Percentiles rank a stretch among this genome's conserved stretches.
These are phyloP conservation scores for Lutjanus campechanus DNA, from an alignment of 2,797 vertebrate genomes.

Conservation along the genomic window DNA sequence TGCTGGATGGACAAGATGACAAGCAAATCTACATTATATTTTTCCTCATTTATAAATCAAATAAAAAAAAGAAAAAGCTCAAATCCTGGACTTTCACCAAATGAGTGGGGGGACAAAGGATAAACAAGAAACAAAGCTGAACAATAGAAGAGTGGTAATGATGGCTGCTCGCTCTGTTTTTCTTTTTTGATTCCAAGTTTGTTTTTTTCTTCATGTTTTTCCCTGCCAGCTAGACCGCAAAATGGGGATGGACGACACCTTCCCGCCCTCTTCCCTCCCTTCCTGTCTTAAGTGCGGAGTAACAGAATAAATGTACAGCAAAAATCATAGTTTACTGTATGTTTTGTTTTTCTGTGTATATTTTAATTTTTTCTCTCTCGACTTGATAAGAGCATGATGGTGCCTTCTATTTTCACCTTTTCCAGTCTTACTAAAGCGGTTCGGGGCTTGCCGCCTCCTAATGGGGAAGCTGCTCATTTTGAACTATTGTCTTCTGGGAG, in stretches of 20 bases:
- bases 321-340: slow-evolving; percentile 89
- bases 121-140: slow-evolving; percentile 68
- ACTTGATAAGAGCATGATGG: slow-evolving; percentile 93
- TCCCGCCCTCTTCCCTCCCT: slow-evolving; percentile 61
- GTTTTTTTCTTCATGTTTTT: slow-evolving; percentile 54
- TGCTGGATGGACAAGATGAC: slow-evolving; percentile 86
- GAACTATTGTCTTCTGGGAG: slow-evolving; percentile 72
- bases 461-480: slow-evolving; percentile 70
- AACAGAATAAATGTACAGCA: slow-evolving; percentile 91
- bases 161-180: slow-evolving; percentile 58
- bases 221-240: slow-evolving; percentile 86
- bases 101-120: slow-evolving; percentile 66
- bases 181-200: slow-evolving; percentile 60
- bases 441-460: slow-evolving; percentile 52
- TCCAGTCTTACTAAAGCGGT: slow-evolving; percentile 90
- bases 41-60: slow-evolving; percentile 78
- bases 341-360: slow-evolving; percentile 80
- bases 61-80: slow-evolving; percentile 54
- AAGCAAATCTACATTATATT: slow-evolving; percentile 82
- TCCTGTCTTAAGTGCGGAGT: slow-evolving; percentile 67
- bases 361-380: slow-evolving; percentile 69
- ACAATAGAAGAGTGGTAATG: slow-evolving; percentile 70
- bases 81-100: slow-evolving; percentile 80
- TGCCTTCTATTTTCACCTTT: slow-evolving; percentile 96
- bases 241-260: slow-evolving; percentile 83